Conservation (phyloP, 1,140 invertebrate species). For the Eubasilissa regina region DNA sequence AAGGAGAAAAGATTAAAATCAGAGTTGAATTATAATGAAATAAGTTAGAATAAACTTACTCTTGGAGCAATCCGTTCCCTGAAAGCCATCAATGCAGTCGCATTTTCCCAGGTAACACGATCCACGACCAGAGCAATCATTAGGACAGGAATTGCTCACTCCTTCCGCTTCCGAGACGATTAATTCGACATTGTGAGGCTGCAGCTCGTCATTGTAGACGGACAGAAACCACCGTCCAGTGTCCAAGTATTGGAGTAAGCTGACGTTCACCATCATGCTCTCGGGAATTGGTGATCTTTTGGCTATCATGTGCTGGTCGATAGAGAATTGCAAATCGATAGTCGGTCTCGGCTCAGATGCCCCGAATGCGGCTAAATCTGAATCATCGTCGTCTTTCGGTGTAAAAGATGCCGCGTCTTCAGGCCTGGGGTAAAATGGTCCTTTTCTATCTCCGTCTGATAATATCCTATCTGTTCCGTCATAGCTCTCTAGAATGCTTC, state of each 20-base stretch:
- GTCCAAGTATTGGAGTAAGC: conserved; percentile 90
- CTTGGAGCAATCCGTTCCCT: conserved; percentile 92
- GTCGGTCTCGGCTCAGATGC: conserved; percentile 63
- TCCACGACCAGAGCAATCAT: conserved; percentile 95
- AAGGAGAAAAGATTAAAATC: background rate
- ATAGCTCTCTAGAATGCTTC: conserved; percentile 72
- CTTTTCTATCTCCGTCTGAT: conserved; percentile 65
- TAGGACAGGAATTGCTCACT: conserved; percentile 90
- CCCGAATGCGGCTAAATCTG: conserved; percentile 59
- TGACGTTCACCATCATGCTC: conserved; percentile 86
- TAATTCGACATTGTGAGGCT: conserved; percentile 85
- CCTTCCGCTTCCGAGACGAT: conserved; percentile 89
- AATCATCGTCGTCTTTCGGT: conserved; percentile 43
- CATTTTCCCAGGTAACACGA: conserved; percentile 96
- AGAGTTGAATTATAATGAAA: too few relatives aligned
- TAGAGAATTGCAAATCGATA: conserved; percentile 64
- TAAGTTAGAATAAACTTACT: conserved; percentile 77
- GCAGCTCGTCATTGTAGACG: conserved; percentile 94
- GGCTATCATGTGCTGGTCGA: conserved; percentile 74
- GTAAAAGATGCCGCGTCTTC: conserved; percentile 51
- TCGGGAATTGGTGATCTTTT: conserved; percentile 74
- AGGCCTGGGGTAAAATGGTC: conserved; percentile 62
- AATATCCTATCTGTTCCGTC: conserved; percentile 68
- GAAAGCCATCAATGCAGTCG: conserved; percentile 95
- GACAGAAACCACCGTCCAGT: conserved; percentile 96